Percentiles rank a stretch among this genome's conserved stretches.
Evolutionary conservation across 2,888 invertebrate genomes (phyloP).

Genomic region (Caradrina clavipalpis): DNA sequence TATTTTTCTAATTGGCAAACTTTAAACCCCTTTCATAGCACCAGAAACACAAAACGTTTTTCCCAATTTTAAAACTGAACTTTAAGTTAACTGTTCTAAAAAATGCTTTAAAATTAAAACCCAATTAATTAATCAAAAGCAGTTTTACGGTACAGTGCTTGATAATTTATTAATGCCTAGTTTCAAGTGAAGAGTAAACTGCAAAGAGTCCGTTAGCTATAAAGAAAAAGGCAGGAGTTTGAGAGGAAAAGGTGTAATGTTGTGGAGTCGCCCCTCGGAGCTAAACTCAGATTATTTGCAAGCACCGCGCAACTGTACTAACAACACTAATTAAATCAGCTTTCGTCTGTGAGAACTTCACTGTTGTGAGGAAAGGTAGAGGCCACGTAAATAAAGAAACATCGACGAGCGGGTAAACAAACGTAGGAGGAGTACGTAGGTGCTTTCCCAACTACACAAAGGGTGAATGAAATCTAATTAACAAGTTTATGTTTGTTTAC

Average conservation of each 20-base stretch:
- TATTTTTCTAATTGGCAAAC: neutral
- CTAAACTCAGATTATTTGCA: slow-evolving; percentile 70
- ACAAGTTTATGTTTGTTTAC: neutral
- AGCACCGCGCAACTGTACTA: slow-evolving; percentile 68
- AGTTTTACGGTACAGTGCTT: slow-evolving; percentile 28
- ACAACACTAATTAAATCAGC: slow-evolving; percentile 77
- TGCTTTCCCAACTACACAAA: slow-evolving; percentile 42
- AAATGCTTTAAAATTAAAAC: slow-evolving; percentile 26
- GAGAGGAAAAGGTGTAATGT: slow-evolving; percentile 25
- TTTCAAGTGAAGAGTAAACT: slow-evolving; percentile 55
- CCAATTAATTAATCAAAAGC: slow-evolving; percentile 29
- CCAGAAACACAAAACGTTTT: neutral
- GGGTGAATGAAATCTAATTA: slow-evolving; percentile 35
- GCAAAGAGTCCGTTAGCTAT: slow-evolving; percentile 52
- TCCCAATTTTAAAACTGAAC: slow-evolving; percentile 3
- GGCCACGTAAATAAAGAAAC: slow-evolving; percentile 55
- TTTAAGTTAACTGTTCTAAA: neutral
- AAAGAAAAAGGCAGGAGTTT: slow-evolving; percentile 61
- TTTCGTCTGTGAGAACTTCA: slow-evolving; percentile 67
- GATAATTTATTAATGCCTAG: slow-evolving; percentile 60
- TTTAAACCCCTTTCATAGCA: neutral
- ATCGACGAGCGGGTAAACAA: slow-evolving; percentile 36
- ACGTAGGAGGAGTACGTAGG: slow-evolving; percentile 8
- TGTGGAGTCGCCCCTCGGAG: slow-evolving; percentile 42
- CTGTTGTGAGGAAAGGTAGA: slow-evolving; percentile 55